A percentile compares a stretch with the other conserved stretches of the same genome.
These are phyloP conservation scores for Rhynchophorus ferrugineus DNA, from an alignment of 1,140 invertebrate genomes.

Conservation along the genomic window DNA sequence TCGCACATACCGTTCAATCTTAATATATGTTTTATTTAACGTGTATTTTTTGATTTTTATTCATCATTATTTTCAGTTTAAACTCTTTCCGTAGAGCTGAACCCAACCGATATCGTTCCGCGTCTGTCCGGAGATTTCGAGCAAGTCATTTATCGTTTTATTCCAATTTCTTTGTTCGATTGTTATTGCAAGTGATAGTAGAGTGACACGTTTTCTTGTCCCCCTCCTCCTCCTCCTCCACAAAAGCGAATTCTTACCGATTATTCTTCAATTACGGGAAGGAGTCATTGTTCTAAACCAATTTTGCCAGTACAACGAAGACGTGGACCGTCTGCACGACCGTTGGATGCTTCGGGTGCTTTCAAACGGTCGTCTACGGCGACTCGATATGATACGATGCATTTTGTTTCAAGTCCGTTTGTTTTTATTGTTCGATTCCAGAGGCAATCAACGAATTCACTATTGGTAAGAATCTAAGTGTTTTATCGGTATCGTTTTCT, in stretches of 20 bases:
- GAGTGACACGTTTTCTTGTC: neutral
- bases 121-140: neutral
- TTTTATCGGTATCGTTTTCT: neutral
- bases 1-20: neutral
- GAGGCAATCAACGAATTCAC: too few species aligned
- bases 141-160: neutral
- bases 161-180: neutral
- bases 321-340: too few species aligned
- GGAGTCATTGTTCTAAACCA: neutral
- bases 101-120: neutral
- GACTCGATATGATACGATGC: neutral
- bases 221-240: neutral
- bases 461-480: neutral
- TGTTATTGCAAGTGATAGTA: neutral
- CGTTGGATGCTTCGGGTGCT: too few species aligned
- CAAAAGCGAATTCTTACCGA: neutral
- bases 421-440: too few species aligned
- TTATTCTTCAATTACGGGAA: neutral
- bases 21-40: neutral
- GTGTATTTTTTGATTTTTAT: neutral
- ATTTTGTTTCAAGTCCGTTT: too few species aligned
- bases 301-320: neutral
- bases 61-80: neutral
- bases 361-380: too few species aligned
- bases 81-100: neutral